These are phyloP conservation scores for Unio delphinus DNA, from an alignment of 2,888 invertebrate genomes.

Conservation along the genomic window DNA sequence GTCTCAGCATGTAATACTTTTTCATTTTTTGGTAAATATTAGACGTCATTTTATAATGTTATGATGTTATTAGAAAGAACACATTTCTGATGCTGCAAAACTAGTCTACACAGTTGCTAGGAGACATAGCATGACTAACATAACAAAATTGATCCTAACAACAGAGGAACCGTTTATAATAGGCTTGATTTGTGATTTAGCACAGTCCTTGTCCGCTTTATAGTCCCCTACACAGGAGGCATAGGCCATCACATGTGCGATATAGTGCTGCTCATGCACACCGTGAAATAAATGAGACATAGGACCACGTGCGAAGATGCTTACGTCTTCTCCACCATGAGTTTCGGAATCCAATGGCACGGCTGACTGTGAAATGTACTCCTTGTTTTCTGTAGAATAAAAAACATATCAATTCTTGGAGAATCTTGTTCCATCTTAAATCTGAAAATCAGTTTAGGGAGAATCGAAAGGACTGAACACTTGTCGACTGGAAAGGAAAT, in stretches of 20 bases:
- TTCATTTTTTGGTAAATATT: no score
- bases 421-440: no score
- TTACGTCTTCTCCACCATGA: constrained; percentile 82
- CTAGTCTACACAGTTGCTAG: no score
- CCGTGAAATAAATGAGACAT: constrained; percentile 86
- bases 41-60: no score
- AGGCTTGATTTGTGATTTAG: constrained; percentile 17
- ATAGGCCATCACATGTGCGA: constrained; percentile 87
- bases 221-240: constrained; percentile 82
- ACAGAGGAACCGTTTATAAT: constrained; percentile 14
- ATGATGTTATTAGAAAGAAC: no score
- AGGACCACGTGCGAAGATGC: constrained; percentile 87
- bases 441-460: no score
- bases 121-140: no score
- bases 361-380: constrained; percentile 39
- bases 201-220: constrained; percentile 18
- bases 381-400: constrained; percentile 33
- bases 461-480: no score
- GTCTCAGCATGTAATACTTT: no score
- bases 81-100: no score
- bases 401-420: not conserved
- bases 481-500: no score
- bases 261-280: constrained; percentile 92
- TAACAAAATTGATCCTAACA: not conserved
- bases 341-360: constrained; percentile 60